Conservation (phyloP, 1,140 invertebrate genomes). For the Drusus annulatus region DNA sequence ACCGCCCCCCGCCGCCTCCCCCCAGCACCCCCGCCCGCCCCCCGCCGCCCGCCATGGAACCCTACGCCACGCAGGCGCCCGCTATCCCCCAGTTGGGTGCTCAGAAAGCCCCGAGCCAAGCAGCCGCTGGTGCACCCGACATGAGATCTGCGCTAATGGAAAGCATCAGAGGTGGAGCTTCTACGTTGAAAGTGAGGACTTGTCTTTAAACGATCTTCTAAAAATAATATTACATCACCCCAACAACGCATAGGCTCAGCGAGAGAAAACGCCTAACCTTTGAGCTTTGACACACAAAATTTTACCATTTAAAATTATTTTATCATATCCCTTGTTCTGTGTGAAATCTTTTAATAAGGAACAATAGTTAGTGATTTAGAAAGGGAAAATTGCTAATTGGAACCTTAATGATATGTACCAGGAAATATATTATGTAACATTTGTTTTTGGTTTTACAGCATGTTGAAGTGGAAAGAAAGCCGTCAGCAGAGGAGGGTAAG, state of each 20-base stretch:
- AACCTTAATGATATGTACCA: too few species aligned
- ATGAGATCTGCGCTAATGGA: constrained; percentile 77
- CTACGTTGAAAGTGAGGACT: constrained; percentile 2
- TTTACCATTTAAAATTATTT: too few species aligned
- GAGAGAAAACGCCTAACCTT: too few species aligned
- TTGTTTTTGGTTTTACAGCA: constrained; percentile 66
- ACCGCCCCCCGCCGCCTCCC: constrained; percentile 68
- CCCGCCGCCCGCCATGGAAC: constrained; percentile 63
- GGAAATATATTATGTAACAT: too few species aligned
- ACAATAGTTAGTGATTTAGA: too few species aligned
- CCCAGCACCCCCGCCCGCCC: constrained; percentile 67
- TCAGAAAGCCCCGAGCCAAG: constrained; percentile 48
- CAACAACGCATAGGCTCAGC: too few species aligned
- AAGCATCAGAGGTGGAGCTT: constrained; percentile 74
- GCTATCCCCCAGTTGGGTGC: constrained; percentile 9
- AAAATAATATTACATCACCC: too few species aligned
- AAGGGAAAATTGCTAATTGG: too few species aligned
- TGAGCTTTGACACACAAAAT: too few species aligned
- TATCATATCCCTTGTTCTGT: too few species aligned
- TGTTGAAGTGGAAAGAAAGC: constrained; percentile 70
- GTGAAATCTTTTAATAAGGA: too few species aligned
- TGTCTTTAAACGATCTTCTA: background rate
- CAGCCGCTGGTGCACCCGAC: constrained; percentile 45
- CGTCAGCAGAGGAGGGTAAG: constrained; percentile 62
- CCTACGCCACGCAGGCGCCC: constrained; percentile 52